Percentiles rank a stretch among this genome's conserved stretches.
Conservation (phyloP, 2,797 vertebrate genomes). For the Mustela erminea region DNA sequence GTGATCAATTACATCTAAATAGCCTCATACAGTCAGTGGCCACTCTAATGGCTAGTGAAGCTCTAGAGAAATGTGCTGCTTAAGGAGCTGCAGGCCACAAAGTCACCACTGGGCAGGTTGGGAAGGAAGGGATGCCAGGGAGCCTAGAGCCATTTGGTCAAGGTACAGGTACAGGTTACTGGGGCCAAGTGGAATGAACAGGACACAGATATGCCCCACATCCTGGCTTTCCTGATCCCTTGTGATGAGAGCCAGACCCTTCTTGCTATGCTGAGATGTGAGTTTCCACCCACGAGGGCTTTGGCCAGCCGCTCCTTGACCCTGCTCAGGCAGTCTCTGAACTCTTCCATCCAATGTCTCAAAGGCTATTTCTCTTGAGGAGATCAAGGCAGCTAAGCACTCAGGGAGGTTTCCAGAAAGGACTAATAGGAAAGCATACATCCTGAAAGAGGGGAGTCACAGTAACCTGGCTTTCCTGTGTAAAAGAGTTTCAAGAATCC, state of each 20-base stretch:
- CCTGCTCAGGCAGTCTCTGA: background rate
- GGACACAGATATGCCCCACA: background rate
- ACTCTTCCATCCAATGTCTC: background rate
- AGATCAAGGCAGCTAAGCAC: background rate
- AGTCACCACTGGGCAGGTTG: background rate
- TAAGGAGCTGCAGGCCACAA: background rate
- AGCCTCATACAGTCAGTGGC: background rate
- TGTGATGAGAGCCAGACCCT: slow-evolving; percentile 7
- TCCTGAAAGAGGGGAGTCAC: background rate
- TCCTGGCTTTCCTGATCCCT: background rate
- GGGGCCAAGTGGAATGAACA: background rate
- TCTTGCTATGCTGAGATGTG: background rate
- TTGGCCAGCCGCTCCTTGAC: background rate
- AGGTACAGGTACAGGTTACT: slow-evolving; percentile 19
- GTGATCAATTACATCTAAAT: slow-evolving; percentile 5
- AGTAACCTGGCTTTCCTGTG: background rate
- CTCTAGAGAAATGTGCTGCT: background rate
- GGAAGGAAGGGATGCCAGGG: background rate
- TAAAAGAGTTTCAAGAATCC: background rate
- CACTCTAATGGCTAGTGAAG: background rate
- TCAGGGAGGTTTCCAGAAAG: background rate
- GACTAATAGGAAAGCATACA: background rate
- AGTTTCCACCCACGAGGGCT: background rate
- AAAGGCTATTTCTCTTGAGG: background rate
- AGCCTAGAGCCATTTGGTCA: background rate